Evolutionary conservation across 2,113 vertebrate genomes (phyloP).

Genomic region (Oriolus oriolus): DNA sequence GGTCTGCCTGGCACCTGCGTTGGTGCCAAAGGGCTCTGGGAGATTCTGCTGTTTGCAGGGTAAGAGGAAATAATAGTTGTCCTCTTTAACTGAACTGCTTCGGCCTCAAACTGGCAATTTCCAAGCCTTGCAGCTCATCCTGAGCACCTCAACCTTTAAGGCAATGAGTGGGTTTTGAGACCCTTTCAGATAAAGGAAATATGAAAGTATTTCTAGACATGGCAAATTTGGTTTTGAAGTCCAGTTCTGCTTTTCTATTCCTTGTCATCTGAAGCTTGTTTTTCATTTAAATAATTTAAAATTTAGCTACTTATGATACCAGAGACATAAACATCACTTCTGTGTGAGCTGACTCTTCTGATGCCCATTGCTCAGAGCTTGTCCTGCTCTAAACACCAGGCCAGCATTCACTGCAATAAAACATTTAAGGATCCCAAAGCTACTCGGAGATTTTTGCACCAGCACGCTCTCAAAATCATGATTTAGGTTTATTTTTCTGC

Average conservation of each 20-base stretch:
- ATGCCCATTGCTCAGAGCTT: not conserved
- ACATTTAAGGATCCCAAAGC: not conserved
- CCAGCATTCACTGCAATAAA: not conserved
- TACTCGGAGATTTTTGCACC: not conserved
- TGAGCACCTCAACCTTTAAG: not conserved
- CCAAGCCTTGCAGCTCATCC: not conserved
- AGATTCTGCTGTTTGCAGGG: not conserved
- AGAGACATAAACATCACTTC: not conserved
- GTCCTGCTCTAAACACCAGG: rapidly evolving
- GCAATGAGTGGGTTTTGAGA: not conserved
- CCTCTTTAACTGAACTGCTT: not conserved
- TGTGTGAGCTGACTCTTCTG: not conserved
- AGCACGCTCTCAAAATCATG: rapidly evolving
- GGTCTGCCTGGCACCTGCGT: not conserved
- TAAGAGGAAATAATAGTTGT: not conserved
- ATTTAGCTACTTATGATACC: not conserved
- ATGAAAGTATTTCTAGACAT: rapidly evolving
- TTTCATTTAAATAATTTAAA: not conserved
- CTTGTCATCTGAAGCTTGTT: not conserved
- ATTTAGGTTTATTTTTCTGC: not conserved
- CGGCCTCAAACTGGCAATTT: not conserved
- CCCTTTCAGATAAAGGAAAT: not conserved
- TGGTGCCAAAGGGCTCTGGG: not conserved
- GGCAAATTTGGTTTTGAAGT: not conserved
- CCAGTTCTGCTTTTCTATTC: not conserved